phyloP scores from a whole-genome alignment of 2,888 invertebrate species.

The Anoncus sp. region DNA sequence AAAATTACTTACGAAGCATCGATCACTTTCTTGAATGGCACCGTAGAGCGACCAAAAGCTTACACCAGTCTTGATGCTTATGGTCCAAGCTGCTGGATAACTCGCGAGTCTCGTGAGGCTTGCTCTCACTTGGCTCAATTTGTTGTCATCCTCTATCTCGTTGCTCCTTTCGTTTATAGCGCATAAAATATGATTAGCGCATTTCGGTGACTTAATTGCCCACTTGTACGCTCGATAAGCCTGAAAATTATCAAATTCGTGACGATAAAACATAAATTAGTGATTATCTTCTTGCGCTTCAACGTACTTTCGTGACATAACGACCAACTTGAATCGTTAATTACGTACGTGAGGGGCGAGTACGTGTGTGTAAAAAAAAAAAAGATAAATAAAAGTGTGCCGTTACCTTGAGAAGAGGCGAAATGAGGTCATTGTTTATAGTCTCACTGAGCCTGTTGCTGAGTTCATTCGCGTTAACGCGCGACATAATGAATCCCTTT shows the following conservation, averaged over 20 bases:
- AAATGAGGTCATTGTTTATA: constrained; percentile 92
- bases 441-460: constrained; percentile 91
- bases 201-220: constrained; percentile 88
- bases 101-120: constrained; percentile 90
- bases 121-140: constrained; percentile 86
- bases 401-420: constrained; percentile 88
- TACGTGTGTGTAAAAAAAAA: neutral
- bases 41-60: constrained; percentile 92
- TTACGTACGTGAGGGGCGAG: no score
- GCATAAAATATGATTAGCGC: constrained; percentile 92
- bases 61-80: constrained; percentile 89
- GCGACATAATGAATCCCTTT: constrained; percentile 87
- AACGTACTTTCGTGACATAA: neutral
- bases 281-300: neutral
- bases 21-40: constrained; percentile 88
- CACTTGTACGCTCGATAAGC: constrained; percentile 93
- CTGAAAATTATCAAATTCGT: constrained; percentile 75
- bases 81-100: constrained; percentile 90
- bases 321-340: neutral
- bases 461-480: constrained; percentile 88
- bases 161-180: constrained; percentile 88
- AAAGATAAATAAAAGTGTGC: constrained; percentile 5
- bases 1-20: constrained; percentile 87
- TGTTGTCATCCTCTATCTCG: constrained; percentile 85
- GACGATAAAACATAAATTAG: neutral